Base-by-base conservation (phyloP, 1,140 invertebrate genomes). In the Tetragnatha versicolor region DNA sequence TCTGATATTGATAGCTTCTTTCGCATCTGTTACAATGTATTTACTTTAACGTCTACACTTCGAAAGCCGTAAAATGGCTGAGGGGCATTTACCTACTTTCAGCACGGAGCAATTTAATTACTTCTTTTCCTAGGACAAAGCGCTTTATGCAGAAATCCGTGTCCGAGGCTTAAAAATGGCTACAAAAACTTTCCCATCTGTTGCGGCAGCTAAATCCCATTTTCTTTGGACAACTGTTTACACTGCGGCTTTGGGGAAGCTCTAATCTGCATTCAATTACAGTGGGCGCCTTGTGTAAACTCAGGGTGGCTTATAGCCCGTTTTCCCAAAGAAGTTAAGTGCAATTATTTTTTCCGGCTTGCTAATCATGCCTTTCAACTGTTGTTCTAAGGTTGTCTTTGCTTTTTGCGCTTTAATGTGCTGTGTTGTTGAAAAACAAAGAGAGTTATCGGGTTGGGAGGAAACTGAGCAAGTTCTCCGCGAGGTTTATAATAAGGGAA, bases 171-270 rank as follows among this genome's bases (percentile, higher is more conserved):
- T 66, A 66, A 66, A 66, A 47, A 49, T 66, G 63, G 63, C 17
- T 14, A 22, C 49, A 66, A 66, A 66, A 66, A 66, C 63, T 66
- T 14, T 47, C 63, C 63, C 63, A 66, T 66, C 63, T 66, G 63
- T 66, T 66, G 33, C 63, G 25, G 63, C 70, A 73, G 25, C 69
- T 20, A 61, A 73, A 73, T 73, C 70, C 70, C 70, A 73, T 73
- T 73, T 73, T 73, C 70, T 73, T 73, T 73, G 70, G 70, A 73
- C 55, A 73, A 73, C 70, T 73, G 70, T 73, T 73, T 73, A 73
- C 55, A 14, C 70, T 61, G 39, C 55, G 70, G 70, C 70, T 73
- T 73, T 61, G 14, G 47, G 51, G 39, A 29, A 14, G 45, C n/a
- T 12, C 55, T 73, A 73, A 73, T 73, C 70, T 73, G 70, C 70